phyloP scores from a whole-genome alignment of 37 sponge, comb jelly and placozoan species.

The Aphrocallistes beatrix region DNA sequence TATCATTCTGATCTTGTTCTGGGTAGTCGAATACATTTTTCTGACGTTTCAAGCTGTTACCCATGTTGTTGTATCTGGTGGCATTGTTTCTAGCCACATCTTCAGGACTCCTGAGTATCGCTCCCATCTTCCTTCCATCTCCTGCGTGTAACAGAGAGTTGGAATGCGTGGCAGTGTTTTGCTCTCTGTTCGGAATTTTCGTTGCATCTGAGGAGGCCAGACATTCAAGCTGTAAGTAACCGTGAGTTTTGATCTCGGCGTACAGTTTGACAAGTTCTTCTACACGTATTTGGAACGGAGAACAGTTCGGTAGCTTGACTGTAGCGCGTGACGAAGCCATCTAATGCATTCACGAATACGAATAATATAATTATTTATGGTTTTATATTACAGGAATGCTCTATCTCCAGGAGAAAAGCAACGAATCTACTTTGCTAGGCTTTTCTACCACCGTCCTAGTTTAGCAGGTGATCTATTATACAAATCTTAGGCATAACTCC shows the following conservation, averaged over 20 bases:
- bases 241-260: neutral
- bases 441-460: slow-evolving; percentile 52
- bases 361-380: neutral
- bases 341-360: neutral
- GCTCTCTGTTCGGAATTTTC: neutral
- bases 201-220: neutral
- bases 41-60: neutral
- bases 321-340: neutral
- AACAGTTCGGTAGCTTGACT: neutral
- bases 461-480: slow-evolving; percentile 37
- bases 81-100: too few relatives aligned
- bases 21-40: neutral
- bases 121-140: too few relatives aligned
- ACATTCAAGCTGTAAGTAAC: neutral
- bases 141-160: neutral
- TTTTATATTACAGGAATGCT: slow-evolving; percentile 44
- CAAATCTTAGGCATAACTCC: neutral
- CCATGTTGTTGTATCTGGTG: too few relatives aligned
- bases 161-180: neutral
- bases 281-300: neutral
- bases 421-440: slow-evolving; percentile 60
- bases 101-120: too few relatives aligned
- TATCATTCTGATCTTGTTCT: neutral
- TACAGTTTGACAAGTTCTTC: neutral
- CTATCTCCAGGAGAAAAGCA: slow-evolving; percentile 75